Conservation (phyloP, 2,113 vertebrate genomes). For the Glaucidium brasilianum region DNA sequence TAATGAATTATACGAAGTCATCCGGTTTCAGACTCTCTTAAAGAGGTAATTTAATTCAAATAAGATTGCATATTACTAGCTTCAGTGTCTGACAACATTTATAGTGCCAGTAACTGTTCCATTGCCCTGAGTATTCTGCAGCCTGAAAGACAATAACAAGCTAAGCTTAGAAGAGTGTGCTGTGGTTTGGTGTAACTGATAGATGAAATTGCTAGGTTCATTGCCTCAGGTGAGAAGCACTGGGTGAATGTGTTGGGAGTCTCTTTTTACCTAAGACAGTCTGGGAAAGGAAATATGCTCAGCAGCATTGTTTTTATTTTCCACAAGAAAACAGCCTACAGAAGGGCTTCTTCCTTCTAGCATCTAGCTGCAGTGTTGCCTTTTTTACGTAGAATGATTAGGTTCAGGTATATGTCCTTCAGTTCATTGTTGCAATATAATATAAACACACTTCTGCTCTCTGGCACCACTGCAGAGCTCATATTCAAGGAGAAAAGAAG, state of each 20-base stretch:
- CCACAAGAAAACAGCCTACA: not conserved
- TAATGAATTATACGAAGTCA: conserved; percentile 64
- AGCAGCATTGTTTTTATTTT: not conserved
- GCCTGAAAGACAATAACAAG: conserved; percentile 32
- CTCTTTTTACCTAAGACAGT: not conserved
- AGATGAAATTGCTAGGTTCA: not conserved
- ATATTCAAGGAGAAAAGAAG: not conserved
- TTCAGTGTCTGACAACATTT: conserved; percentile 63
- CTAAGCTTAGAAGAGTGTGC: not conserved
- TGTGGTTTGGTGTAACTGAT: conserved; percentile 7
- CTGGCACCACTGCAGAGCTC: not conserved
- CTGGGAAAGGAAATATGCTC: not conserved
- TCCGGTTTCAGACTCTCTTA: conserved; percentile 53
- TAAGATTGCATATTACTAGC: conserved; percentile 38
- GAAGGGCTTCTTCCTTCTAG: not conserved
- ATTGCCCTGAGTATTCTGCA: conserved; percentile 4
- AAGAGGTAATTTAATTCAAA: conserved; percentile 68
- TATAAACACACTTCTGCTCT: not conserved
- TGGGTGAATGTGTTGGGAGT: not conserved
- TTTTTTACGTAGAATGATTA: not conserved
- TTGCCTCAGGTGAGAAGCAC: not conserved
- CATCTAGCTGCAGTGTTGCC: not conserved
- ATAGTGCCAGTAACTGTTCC: conserved; percentile 43
- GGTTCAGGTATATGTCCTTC: not conserved
- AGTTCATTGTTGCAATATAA: not conserved